Evolutionary conservation across 2,797 vertebrate species (phyloP).

Genomic region (Gila robusta): DNA sequence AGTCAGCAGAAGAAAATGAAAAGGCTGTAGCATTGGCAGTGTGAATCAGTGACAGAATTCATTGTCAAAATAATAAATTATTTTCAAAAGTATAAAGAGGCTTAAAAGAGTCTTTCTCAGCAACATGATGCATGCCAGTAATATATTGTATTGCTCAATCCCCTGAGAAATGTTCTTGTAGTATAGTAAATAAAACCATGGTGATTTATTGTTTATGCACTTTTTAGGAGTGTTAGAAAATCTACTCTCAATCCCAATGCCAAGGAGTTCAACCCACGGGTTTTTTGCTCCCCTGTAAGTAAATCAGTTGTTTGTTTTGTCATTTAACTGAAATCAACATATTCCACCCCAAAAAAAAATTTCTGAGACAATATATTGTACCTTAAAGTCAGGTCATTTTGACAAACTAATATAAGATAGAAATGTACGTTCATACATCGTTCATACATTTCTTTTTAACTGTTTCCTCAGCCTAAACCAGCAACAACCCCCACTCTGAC

Average conservation of each 20-base stretch:
- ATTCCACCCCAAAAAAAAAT: background rate
- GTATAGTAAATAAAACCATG: background rate
- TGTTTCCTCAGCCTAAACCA: conserved; percentile 89
- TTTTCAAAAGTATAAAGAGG: background rate
- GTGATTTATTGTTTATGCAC: background rate
- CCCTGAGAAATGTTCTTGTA: background rate
- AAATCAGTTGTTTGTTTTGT: background rate
- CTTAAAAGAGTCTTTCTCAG: background rate
- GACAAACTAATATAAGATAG: background rate
- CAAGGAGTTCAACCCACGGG: conserved; percentile 97
- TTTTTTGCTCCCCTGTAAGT: conserved; percentile 91
- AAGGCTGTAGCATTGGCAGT: background rate
- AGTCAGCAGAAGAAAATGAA: conserved; percentile 72
- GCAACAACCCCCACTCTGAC: conserved; percentile 96
- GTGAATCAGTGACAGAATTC: background rate
- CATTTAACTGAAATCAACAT: background rate
- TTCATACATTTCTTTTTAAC: conserved; percentile 14
- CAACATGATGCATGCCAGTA: background rate
- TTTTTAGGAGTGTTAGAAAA: conserved; percentile 93
- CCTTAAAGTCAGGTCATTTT: background rate
- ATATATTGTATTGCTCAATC: background rate
- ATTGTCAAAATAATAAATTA: background rate
- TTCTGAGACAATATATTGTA: background rate
- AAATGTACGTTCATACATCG: background rate
- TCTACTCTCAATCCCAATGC: conserved; percentile 98